Conservation (phyloP, 2,797 vertebrate species). For the Stomatorhinus walkeri region DNA sequence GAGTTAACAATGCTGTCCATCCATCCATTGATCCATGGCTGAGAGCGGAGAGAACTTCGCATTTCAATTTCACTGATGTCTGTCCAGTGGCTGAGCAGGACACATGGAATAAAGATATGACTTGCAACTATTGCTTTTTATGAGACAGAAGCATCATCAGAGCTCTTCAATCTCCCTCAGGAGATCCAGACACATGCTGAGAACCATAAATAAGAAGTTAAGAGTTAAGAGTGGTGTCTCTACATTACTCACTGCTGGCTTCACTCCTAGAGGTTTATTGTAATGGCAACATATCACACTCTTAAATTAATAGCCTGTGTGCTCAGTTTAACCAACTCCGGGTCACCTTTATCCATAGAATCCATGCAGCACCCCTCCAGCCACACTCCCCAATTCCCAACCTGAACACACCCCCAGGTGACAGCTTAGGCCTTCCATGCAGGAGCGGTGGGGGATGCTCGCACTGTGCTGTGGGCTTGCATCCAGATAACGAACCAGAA, state of each 20-base stretch:
- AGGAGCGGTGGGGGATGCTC: neutral
- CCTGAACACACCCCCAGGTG: neutral
- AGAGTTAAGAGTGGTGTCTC: neutral
- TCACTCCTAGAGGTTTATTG: neutral
- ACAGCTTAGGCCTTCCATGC: neutral
- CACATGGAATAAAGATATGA: neutral
- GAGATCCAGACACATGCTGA: neutral
- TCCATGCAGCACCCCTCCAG: neutral
- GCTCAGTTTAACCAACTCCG: neutral
- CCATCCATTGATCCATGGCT: neutral
- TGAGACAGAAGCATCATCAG: neutral
- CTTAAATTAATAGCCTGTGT: neutral
- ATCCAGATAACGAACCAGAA: constrained; percentile 21
- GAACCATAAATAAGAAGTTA: neutral
- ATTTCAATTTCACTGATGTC: neutral
- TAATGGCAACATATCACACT: neutral
- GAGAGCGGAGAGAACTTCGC: neutral
- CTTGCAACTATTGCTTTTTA: neutral
- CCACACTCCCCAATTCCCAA: neutral
- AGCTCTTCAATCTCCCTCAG: neutral
- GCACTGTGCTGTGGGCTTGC: neutral
- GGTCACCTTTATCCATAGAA: neutral
- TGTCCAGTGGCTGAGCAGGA: neutral
- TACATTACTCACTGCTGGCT: neutral
- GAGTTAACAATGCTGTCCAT: neutral